Evolutionary conservation across 92 coral and sea anemone species (phyloP), one percentile per base, ranked within the genome.

Genomic region (Chrysogorgia sp.): DNA sequence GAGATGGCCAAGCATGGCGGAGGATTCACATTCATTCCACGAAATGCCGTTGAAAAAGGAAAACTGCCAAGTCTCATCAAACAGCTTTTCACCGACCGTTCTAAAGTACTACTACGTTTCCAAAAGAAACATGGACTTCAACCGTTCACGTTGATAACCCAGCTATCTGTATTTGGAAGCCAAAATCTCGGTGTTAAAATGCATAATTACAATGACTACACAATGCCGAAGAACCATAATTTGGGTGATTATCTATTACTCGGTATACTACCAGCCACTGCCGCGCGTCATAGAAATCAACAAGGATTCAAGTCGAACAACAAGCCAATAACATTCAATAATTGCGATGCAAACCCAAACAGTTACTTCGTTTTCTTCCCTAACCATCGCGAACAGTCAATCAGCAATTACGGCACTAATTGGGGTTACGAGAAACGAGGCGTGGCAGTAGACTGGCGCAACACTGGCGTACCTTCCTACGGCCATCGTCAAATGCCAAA

Each of bases 321-420:
- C 1, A 26, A 31, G 34, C 17, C 14, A 0, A 34, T 87, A 19
- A 10, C 75, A 15, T 87, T 87, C 55, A 0, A n/a, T 28, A 87
- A 87, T 65, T 87, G 90, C 28, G 85, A 83, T 47, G 48, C 30
- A 0, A 83, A 84, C 58, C 91, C 91, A 25, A 84, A 84, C 83
- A 79, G 85, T 77, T 71, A 33, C 32, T 87, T 87, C 41, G 91
- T 88, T 17, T 87, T 87, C 58, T 62, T 84, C 65, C 91, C 91
- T 1, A 87, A 87, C 71, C 91, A 84, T 59, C 15, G 26, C 15
- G 74, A 55, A 20, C 61, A 57, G 69, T 34, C 56, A 7, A 66
- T 75, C n/a, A 57, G 60, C 20, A 1, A 0, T 8, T 75, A 81
- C 63, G 2, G 75, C 7, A 0, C 15, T 1, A 79, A 87, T 50